Evolutionary conservation across 1,140 invertebrate genomes (phyloP), one percentile per base, ranked within the genome.

Genomic region (Hycleus cichorii): DNA sequence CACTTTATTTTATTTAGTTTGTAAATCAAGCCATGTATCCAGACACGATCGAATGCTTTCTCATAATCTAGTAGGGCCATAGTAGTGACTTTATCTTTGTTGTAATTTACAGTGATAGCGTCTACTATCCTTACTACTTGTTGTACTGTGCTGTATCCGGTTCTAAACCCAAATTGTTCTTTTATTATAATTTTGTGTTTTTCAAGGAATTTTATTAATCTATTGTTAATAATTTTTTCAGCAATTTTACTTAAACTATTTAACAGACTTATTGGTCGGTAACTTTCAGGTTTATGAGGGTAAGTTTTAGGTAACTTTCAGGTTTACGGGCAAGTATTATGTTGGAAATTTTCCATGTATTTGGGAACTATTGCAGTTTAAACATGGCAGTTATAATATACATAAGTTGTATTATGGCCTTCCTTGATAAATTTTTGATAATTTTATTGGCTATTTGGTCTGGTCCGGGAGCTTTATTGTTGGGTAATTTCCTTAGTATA

Each of bases 121-220:
- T 71, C 68, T 0, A 65, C 64, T 24, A 78, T 64, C 48, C 70
- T 53, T 0, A 65, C 42, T 3, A 75, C 26, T 56, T 76, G 74
- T 52, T 74, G 67, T 1, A 63, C 62, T 0, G 74, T 77, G 7
- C 32, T 56, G 46, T 62, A 56, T 1, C 43, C 25, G 38, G 12
- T n/a, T 43, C 54, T 39, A 39, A 63, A 66, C 2, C 64, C 61
- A 44, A 64, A 64, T 50, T 65, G 59, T 10, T 59, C 10, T 67
- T 25, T 25, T 1, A 6, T 18, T 18, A 27, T 25, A 8, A 48
- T 48, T 48, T 48, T 48, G 11, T 25, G 59, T 49, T 68, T 77
- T 12, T 12, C 12, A 12, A 12, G 12, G 12, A 12, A 12, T 0
- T 12, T 12, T 12, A 12, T 12, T 12, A 12, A 12, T 12, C 12